Conservation (phyloP, 2,797 vertebrate species). For the Anguilla marmorata region DNA sequence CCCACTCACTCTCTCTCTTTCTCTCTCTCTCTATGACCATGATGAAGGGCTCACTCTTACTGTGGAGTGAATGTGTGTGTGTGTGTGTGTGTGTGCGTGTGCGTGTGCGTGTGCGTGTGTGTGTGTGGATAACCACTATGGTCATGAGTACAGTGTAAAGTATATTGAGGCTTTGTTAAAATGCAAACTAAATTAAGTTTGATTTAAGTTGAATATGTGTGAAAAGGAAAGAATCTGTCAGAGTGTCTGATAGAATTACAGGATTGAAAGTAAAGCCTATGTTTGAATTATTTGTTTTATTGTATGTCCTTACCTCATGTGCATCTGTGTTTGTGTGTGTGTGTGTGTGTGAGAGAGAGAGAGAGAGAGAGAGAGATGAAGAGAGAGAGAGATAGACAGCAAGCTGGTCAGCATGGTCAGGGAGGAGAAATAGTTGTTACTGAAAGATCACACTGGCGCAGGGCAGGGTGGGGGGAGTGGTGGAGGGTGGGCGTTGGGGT, state of each 20-base stretch:
- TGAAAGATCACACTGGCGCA: slow-evolving; percentile 26
- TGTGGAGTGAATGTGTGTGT: slow-evolving; percentile 11
- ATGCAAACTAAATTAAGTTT: background rate
- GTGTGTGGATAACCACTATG: background rate
- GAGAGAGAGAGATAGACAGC: slow-evolving; percentile 21
- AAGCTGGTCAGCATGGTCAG: background rate
- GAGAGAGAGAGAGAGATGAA: background rate
- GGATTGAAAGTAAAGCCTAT: background rate
- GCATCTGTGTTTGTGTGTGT: slow-evolving; percentile 2
- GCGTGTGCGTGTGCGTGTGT: slow-evolving; percentile 24
- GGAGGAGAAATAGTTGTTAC: slow-evolving; percentile 20
- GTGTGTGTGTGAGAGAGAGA: background rate
- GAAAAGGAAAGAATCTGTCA: background rate
- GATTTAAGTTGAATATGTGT: background rate
- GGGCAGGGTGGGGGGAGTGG: background rate
- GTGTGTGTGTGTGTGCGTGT: slow-evolving; percentile 32
- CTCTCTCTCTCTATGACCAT: slow-evolving; percentile 18
- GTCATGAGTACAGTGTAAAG: background rate
- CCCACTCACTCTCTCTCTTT: slow-evolving; percentile 18
- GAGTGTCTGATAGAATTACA: background rate
- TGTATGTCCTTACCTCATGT: slow-evolving; percentile 26
- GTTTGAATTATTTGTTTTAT: background rate
- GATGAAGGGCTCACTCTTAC: slow-evolving; percentile 25
- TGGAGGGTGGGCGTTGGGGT: slow-evolving; percentile 12
- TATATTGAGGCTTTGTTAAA: background rate